Conservation (phyloP, 2,888 invertebrate species). For the Eupelmus urozonus region DNA sequence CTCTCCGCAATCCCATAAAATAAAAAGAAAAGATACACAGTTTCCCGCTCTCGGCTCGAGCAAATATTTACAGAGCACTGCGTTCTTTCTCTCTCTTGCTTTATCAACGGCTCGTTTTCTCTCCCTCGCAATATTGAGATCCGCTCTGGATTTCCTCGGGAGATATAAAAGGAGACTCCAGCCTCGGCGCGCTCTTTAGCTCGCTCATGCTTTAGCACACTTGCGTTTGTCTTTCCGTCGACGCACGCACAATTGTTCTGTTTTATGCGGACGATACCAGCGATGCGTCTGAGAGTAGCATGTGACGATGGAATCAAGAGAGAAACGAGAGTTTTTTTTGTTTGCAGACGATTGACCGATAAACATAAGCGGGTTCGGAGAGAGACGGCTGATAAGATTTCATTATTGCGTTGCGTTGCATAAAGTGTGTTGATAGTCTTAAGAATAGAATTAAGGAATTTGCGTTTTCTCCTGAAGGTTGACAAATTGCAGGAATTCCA, state of each 20-base stretch:
- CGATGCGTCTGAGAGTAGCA: too few relatives aligned
- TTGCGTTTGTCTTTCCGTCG: constrained; percentile 8
- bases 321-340: neutral
- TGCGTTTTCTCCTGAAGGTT: too few relatives aligned
- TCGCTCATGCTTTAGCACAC: too few relatives aligned
- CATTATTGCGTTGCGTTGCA: too few relatives aligned
- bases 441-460: too few relatives aligned
- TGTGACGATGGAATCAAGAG: too few relatives aligned
- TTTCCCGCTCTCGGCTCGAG: constrained; percentile 10
- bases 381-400: neutral
- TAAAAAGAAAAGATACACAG: neutral
- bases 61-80: constrained; percentile 46
- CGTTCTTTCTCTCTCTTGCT: too few relatives aligned
- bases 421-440: too few relatives aligned
- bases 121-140: constrained; percentile 5
- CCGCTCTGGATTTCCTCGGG: neutral
- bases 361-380: neutral
- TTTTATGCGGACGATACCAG: too few relatives aligned
- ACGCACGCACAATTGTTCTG: too few relatives aligned
- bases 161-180: constrained; percentile 13
- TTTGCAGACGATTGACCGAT: neutral
- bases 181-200: constrained; percentile 4
- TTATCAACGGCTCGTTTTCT: constrained; percentile 44
- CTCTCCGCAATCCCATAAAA: neutral
- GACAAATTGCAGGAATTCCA: too few relatives aligned